Evolutionary conservation across 1,140 invertebrate species (phyloP).

Genomic region (Heliconius melpomene): DNA sequence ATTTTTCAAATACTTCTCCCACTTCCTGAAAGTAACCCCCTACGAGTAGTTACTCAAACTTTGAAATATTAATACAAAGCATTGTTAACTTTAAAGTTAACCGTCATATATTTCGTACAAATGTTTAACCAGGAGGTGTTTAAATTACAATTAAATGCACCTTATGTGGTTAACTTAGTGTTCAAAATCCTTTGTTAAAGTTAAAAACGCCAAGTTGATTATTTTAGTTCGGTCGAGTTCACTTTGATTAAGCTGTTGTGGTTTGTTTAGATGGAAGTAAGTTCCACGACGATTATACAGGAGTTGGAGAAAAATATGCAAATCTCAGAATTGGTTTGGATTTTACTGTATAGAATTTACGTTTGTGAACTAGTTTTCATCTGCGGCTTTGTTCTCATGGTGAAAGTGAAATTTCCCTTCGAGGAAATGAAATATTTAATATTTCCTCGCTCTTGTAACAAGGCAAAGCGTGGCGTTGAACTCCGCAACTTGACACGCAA

Average conservation of each 20-base stretch:
- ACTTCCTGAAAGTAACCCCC: not conserved
- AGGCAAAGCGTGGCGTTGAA: not conserved
- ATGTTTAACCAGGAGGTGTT: slow-evolving; percentile 2
- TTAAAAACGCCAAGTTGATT: slow-evolving; percentile 28
- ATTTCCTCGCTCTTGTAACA: no score
- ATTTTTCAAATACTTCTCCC: not conserved
- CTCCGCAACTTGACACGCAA: not conserved
- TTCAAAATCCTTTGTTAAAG: slow-evolving; percentile 17
- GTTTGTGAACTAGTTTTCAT: not conserved
- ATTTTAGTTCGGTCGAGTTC: slow-evolving; percentile 36
- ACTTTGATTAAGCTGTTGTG: slow-evolving; percentile 34
- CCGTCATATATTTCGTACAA: slow-evolving; percentile 11
- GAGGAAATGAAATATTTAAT: not conserved
- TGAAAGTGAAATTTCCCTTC: not conserved
- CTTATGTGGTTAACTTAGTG: not conserved
- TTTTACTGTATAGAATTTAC: not conserved
- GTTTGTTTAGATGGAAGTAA: slow-evolving; percentile 32
- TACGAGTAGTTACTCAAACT: not conserved
- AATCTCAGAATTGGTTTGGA: slow-evolving; percentile 4
- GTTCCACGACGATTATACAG: slow-evolving; percentile 27
- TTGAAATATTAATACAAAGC: slow-evolving; percentile 3
- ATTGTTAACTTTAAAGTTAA: slow-evolving; percentile 7
- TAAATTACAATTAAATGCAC: not conserved
- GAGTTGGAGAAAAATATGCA: slow-evolving; percentile 21
- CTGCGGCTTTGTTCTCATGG: not conserved